Percentiles rank a stretch among this genome's conserved stretches.
These are phyloP conservation scores for Crenuchus spilurus DNA, from an alignment of 2,797 vertebrate species.

Conservation along the genomic window DNA sequence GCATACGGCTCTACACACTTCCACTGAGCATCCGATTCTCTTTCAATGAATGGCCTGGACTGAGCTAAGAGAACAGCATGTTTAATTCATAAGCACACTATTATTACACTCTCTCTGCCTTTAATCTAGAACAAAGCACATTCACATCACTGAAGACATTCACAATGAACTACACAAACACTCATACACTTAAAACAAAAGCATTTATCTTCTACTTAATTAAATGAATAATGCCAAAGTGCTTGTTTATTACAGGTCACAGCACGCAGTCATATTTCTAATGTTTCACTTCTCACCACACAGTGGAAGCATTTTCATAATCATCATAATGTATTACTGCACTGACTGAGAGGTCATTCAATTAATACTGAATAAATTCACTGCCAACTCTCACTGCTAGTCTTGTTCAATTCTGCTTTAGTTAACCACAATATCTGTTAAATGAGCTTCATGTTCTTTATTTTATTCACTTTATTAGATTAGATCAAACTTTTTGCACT, in stretches of 20 bases:
- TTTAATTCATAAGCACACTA: not conserved
- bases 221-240: too few relatives aligned
- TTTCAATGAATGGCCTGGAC: not conserved
- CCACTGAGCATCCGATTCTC: not conserved
- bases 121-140: not conserved
- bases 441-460: constrained; percentile 34
- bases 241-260: too few relatives aligned
- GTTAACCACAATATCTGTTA: constrained; percentile 62
- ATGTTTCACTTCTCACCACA: not conserved
- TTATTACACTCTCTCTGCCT: not conserved
- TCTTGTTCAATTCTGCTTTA: constrained; percentile 53
- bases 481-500: too few relatives aligned
- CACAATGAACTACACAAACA: not conserved
- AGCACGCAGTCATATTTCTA: too few relatives aligned
- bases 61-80: constrained; percentile 10
- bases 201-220: too few relatives aligned
- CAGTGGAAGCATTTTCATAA: not conserved
- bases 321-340: not conserved
- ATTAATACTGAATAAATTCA: constrained; percentile 57
- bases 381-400: constrained; percentile 60
- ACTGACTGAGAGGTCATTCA: constrained; percentile 1
- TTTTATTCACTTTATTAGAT: too few relatives aligned
- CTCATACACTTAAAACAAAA: not conserved
- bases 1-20: not conserved
- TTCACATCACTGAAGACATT: not conserved